These are phyloP conservation scores for Alces alces DNA, from an alignment of 2,113 vertebrate genomes.

Conservation along the genomic window DNA sequence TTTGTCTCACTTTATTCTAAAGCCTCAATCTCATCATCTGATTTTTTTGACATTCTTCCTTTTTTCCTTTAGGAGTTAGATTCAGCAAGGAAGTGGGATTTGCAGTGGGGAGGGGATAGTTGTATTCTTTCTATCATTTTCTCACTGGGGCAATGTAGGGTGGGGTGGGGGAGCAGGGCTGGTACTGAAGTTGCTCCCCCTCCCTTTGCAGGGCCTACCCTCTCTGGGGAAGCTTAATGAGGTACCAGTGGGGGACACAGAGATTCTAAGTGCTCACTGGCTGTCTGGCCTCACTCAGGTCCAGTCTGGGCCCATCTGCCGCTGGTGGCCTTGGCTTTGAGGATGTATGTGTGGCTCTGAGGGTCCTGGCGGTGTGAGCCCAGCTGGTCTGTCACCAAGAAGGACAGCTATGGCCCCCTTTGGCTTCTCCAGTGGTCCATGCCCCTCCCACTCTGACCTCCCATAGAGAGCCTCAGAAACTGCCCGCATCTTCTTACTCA, in stretches of 20 bases:
- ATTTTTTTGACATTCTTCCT: neutral
- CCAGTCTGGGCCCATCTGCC: neutral
- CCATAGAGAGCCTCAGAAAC: neutral
- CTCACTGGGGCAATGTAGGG: rapidly evolving
- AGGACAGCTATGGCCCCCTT: neutral
- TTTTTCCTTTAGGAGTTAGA: neutral
- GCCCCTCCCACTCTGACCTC: neutral
- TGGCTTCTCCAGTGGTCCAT: neutral
- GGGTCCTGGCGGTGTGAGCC: neutral
- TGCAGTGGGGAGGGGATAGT: neutral
- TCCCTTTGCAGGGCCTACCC: neutral
- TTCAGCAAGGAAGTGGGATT: neutral
- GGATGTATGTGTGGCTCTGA: neutral
- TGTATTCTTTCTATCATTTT: neutral
- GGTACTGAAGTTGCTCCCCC: neutral
- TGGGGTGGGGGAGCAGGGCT: neutral
- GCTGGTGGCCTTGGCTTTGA: neutral
- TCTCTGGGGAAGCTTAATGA: neutral
- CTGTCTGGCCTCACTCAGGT: neutral
- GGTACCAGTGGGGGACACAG: neutral
- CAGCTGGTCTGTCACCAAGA: neutral
- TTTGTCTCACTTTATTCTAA: neutral
- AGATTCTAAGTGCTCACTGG: neutral
- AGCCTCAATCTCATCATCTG: neutral
- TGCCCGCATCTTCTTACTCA: neutral